Base-by-base conservation (phyloP, 2,113 vertebrate species). In the Lasiurus borealis region DNA sequence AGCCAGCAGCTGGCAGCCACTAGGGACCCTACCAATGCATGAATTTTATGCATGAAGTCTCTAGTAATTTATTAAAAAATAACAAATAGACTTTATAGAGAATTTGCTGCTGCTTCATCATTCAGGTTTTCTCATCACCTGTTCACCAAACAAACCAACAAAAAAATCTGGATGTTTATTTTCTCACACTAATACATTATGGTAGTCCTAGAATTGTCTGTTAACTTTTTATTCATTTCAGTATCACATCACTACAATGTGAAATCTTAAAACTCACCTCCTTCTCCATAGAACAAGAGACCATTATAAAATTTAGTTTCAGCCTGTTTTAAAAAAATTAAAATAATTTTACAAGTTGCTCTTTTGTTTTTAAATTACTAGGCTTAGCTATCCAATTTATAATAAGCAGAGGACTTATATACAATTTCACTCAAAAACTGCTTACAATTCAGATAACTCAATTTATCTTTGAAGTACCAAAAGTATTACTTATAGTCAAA, bases 221-320 rank as follows among this genome's bases (percentile, higher is more conserved):
- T 76, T 36, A 87, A 90, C 8, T 85, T 91, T 88, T 44, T 71
- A 8, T 89, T 91, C 44, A 90, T 73, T 81, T 92, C 71, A 89
- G 40, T 40, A 96, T 80, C 27, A 73, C 15, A 57, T 78, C 68
- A 85, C 54, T 48, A 88, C 1, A 85, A 81, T 95, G n/a, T 72
- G 10, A 91, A 91, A 87, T 64, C 93, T 83, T 97, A 91, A 84
- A 92, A 98, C 98, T 98, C 97, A 99, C 99, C 99, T 99, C 99
- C 99, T 98, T 99, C 99, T 97, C 99, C 99, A 95, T 99, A 99
- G 97, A 99, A 99, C 97, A 99, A 98, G 71, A 99, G 98, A 80
- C 99, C 99, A 97, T 99, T 99, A 98, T 99, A 99, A 98, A 99
- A 99, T 96, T 99, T 99, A 71, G 98, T 99, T 99, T 99, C 99